Evolutionary conservation across 2,888 invertebrate species (phyloP).

Genomic region (Amitus sp.): DNA sequence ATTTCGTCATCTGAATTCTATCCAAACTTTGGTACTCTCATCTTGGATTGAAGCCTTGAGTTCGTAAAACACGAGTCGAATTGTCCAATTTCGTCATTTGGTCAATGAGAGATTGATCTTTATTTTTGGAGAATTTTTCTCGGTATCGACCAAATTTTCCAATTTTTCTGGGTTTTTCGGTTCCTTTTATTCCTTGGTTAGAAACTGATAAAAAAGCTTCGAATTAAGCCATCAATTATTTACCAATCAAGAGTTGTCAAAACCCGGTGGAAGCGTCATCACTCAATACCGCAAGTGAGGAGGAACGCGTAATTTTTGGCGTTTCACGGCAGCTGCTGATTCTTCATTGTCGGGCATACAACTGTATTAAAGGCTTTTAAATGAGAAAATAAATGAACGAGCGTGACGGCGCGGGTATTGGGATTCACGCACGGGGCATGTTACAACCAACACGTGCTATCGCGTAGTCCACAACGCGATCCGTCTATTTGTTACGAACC

Average conservation of each 20-base stretch:
- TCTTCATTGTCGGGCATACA: conserved; percentile 3
- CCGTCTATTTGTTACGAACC: conserved; percentile 14
- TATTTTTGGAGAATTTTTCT: no score
- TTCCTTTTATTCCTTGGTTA: no score
- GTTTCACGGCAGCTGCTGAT: conserved; percentile 1
- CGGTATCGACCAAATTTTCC: no score
- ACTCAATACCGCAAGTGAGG: neutral
- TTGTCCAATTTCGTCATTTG: no score
- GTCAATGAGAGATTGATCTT: no score
- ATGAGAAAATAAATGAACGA: conserved; percentile 17
- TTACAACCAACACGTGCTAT: conserved; percentile 21
- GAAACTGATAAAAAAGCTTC: neutral
- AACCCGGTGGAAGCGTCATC: neutral
- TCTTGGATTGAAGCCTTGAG: no score
- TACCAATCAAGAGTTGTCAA: neutral
- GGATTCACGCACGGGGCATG: conserved; percentile 20
- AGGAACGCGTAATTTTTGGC: neutral
- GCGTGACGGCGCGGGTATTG: conserved; percentile 19
- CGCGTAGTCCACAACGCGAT: conserved; percentile 15
- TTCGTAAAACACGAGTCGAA: no score
- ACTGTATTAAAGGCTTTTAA: conserved; percentile 9
- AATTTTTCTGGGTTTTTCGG: no score
- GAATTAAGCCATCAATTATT: neutral
- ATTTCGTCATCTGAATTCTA: no score
- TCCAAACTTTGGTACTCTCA: no score